Evolutionary conservation across 1,140 invertebrate genomes (phyloP).

Genomic region (Sitobion miscanthi): DNA sequence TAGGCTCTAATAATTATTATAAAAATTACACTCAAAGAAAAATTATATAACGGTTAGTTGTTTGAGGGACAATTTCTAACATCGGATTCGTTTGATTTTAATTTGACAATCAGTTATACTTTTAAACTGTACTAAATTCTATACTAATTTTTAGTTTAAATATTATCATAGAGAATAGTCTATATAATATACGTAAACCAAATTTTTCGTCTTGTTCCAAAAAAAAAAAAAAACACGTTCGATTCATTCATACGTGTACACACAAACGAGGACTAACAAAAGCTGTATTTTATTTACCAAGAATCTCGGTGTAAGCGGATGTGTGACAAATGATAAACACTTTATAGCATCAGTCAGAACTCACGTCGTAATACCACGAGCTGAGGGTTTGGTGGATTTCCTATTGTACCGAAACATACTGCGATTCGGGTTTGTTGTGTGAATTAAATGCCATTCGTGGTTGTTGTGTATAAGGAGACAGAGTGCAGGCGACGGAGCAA

Average conservation of each 20-base stretch:
- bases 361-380: background rate
- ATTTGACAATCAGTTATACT: background rate
- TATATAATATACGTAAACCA: background rate
- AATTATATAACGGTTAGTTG: background rate
- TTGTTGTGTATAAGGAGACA: background rate
- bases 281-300: background rate
- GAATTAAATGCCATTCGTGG: conserved; percentile 32
- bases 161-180: background rate
- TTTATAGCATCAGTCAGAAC: conserved; percentile 29
- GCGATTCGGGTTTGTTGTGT: background rate
- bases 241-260: background rate
- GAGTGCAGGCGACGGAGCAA: background rate
- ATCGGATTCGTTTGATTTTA: background rate
- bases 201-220: background rate
- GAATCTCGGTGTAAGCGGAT: background rate
- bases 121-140: background rate
- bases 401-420: conserved; percentile 36
- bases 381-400: background rate
- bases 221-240: background rate
- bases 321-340: conserved; percentile 29
- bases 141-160: background rate
- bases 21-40: background rate
- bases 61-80: background rate
- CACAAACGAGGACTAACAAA: background rate
- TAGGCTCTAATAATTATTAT: background rate